Conservation (phyloP, 2,113 vertebrate species). For the Mormoops blainvillei region DNA sequence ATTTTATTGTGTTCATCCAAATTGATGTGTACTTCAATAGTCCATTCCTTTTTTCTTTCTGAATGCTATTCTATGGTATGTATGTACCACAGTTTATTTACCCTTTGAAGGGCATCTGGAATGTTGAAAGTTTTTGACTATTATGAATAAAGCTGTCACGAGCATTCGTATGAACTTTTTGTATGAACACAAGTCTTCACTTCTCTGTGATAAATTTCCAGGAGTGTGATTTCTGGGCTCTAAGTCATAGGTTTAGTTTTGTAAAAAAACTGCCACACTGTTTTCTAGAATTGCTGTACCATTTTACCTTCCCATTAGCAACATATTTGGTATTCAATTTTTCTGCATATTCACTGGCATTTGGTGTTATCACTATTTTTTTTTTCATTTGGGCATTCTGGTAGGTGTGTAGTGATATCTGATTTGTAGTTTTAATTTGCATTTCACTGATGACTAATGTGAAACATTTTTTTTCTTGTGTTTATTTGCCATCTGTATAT, state of each 20-base stretch:
- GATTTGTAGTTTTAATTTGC: neutral
- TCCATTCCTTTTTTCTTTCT: neutral
- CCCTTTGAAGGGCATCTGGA: neutral
- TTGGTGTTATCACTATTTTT: neutral
- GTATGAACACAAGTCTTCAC: neutral
- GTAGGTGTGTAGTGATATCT: neutral
- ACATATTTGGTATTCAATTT: neutral
- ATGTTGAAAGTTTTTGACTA: neutral
- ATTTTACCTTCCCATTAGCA: neutral
- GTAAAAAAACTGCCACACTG: neutral
- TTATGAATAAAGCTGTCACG: neutral
- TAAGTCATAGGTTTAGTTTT: neutral
- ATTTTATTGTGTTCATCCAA: neutral
- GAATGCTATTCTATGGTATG: neutral
- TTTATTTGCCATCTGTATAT: neutral
- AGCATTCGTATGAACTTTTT: neutral
- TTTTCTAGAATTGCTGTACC: neutral
- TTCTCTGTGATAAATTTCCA: neutral
- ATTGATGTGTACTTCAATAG: neutral
- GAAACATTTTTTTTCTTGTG: neutral
- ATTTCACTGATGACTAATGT: neutral
- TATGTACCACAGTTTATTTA: neutral
- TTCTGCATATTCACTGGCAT: neutral
- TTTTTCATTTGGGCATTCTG: neutral
- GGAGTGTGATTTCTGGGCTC: neutral